Percentiles rank a stretch among this genome's conserved stretches.
Conservation (phyloP, 2,113 vertebrate species). For the Rallus limicola region DNA sequence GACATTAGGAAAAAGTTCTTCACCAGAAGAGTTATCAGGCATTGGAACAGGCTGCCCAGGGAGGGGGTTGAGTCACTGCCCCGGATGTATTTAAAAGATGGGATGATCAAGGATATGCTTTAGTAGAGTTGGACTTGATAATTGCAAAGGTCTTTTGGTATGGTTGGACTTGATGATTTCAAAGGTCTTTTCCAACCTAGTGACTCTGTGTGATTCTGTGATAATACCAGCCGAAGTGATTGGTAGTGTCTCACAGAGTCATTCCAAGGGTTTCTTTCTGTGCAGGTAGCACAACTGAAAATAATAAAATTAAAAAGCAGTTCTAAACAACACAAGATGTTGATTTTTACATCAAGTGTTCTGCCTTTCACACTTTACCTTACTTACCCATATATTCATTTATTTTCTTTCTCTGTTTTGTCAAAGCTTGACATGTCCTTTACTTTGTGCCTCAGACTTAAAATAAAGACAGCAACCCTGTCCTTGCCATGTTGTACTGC, state of each 20-base stretch:
- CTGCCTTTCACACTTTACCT: neutral
- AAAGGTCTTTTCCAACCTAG: too few relatives aligned
- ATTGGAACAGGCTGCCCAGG: too few relatives aligned
- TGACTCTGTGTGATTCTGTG: too few relatives aligned
- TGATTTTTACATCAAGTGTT: neutral
- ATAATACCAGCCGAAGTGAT: neutral
- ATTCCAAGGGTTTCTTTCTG: neutral
- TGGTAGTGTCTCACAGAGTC: neutral
- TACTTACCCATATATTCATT: neutral
- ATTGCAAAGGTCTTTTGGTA: too few relatives aligned
- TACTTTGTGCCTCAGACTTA: neutral
- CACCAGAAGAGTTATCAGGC: too few relatives aligned
- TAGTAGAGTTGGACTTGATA: too few relatives aligned
- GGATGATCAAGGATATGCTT: too few relatives aligned
- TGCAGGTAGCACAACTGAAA: neutral
- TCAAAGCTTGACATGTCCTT: neutral
- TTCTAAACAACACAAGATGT: neutral
- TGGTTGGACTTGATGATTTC: too few relatives aligned
- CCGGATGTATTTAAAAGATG: too few relatives aligned
- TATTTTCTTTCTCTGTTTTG: neutral
- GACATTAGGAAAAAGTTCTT: too few relatives aligned
- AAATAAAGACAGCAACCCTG: neutral
- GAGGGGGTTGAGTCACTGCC: too few relatives aligned
- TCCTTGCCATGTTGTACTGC: neutral
- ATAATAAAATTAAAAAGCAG: neutral